A percentile compares a stretch with the other conserved stretches of the same genome.
Evolutionary conservation across 2,113 vertebrate genomes (phyloP).

Genomic region (Beaufortia kweichowensis): DNA sequence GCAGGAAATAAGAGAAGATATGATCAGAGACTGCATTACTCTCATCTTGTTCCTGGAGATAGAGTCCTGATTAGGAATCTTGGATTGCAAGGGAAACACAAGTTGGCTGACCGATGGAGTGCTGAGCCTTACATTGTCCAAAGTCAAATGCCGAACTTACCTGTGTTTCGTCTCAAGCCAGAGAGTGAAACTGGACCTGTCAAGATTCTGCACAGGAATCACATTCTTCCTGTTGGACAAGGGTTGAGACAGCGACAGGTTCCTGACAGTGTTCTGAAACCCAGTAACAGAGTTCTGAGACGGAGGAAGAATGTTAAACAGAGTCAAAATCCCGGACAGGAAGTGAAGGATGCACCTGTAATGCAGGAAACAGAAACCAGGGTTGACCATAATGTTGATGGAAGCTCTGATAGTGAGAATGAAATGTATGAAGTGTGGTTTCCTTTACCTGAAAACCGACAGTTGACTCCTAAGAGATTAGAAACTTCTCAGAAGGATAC

Average conservation of each 20-base stretch:
- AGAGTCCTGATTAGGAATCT: neutral
- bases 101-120: constrained; percentile 7
- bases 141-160: neutral
- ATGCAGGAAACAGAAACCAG: no score
- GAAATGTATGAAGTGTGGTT: neutral
- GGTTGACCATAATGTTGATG: neutral
- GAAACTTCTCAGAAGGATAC: neutral
- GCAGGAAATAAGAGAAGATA: constrained; percentile 8
- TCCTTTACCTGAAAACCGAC: neutral
- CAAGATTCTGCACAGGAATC: constrained; percentile 10
- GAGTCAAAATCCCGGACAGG: neutral
- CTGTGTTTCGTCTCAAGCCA: neutral
- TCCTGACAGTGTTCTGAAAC: no score
- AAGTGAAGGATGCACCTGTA: no score
- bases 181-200: constrained; percentile 6
- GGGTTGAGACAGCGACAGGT: no score
- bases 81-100: constrained; percentile 17
- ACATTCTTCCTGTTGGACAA: constrained; percentile 2
- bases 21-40: no score
- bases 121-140: neutral
- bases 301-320: neutral
- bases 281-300: no score
- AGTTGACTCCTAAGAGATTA: neutral
- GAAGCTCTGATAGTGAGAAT: neutral
- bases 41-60: constrained; percentile 10